Conservation (phyloP, 2,797 vertebrate species). For the Sternarchorhynchus goeldii region DNA sequence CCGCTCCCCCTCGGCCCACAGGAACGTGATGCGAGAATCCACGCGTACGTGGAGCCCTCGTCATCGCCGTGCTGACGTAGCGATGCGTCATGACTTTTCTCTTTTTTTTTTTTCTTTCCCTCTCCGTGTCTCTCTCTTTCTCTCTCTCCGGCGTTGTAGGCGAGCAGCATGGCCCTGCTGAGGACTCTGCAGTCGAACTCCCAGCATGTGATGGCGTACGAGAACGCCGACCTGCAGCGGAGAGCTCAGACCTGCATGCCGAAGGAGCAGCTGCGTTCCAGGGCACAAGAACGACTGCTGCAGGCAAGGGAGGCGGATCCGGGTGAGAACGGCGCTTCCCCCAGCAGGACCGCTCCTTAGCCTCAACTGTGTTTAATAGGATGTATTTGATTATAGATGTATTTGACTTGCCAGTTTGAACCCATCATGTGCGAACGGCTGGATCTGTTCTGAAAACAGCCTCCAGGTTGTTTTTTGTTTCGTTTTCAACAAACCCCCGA, state of each 20-base stretch:
- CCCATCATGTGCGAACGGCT: not conserved
- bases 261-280: slow-evolving; percentile 74
- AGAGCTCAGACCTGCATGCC: slow-evolving; percentile 84
- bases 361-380: no score
- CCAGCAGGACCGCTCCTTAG: no score
- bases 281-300: slow-evolving; percentile 78
- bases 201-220: slow-evolving; percentile 86
- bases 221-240: slow-evolving; percentile 81
- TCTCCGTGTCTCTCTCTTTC: not conserved
- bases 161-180: slow-evolving; percentile 78
- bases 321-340: slow-evolving; percentile 71
- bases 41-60: no score
- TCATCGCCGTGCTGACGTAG: no score
- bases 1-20: no score
- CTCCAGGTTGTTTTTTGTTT: no score
- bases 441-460: not conserved
- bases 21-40: no score
- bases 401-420: not conserved
- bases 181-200: slow-evolving; percentile 85
- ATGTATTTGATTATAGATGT: no score
- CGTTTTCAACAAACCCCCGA: no score
- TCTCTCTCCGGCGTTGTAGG: slow-evolving; percentile 63
- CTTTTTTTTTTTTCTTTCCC: not conserved
- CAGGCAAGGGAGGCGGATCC: slow-evolving; percentile 78
- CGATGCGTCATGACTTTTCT: not conserved